Evolutionary conservation across 2,797 vertebrate genomes (phyloP).

Genomic region (Myiothlypis coronata): DNA sequence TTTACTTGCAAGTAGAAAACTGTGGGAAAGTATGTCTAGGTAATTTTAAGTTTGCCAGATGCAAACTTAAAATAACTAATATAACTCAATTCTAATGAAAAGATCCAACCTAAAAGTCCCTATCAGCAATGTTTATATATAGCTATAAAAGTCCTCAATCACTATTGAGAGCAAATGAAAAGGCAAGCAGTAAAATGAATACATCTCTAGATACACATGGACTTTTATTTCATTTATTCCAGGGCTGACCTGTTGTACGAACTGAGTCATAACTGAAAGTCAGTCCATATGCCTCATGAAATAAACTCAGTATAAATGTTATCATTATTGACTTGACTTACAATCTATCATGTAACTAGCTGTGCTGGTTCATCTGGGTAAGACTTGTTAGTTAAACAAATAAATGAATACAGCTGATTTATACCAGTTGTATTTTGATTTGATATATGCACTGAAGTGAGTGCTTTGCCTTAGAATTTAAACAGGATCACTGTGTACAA

Average conservation of each 20-base stretch:
- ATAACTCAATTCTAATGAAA: neutral
- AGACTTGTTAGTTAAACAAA: neutral
- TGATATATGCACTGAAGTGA: neutral
- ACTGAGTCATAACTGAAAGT: neutral
- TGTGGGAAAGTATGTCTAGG: neutral
- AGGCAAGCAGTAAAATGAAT: neutral
- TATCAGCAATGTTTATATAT: neutral
- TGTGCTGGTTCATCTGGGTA: neutral
- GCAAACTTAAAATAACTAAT: neutral
- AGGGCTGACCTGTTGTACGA: neutral
- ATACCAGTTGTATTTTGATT: neutral
- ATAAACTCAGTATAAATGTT: neutral
- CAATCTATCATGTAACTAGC: neutral
- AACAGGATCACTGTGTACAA: neutral
- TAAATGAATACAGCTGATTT: neutral
- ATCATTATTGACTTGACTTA: neutral
- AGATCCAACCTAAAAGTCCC: neutral
- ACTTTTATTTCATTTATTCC: neutral
- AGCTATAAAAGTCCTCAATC: neutral
- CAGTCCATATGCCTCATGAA: neutral
- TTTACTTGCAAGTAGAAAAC: neutral
- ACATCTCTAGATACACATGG: neutral
- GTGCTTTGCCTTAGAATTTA: neutral
- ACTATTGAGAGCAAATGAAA: neutral
- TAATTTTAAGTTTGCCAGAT: neutral